Percentiles rank a stretch among this genome's conserved stretches.
phyloP scores from a whole-genome alignment of 2,797 vertebrate genomes.

The Chrysolophus pictus region DNA sequence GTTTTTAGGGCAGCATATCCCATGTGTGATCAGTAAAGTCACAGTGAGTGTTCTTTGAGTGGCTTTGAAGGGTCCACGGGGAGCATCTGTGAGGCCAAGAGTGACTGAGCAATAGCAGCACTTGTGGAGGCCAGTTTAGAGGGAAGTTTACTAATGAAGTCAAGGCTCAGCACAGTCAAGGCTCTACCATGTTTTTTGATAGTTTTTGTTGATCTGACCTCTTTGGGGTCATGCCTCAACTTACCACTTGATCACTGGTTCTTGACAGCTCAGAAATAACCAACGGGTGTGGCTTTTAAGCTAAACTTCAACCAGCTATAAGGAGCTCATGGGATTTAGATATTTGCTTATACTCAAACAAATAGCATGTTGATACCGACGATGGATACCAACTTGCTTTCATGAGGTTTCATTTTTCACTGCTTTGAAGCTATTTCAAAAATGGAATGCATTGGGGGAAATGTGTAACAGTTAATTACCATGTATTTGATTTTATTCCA shows the following conservation, averaged over 20 bases:
- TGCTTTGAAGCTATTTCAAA: background rate
- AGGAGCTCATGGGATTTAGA: background rate
- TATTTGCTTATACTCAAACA: background rate
- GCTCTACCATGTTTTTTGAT: background rate
- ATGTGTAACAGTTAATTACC: background rate
- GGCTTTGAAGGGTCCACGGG: background rate
- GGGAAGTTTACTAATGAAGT: background rate
- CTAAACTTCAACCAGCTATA: background rate
- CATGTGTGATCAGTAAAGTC: fast-evolving
- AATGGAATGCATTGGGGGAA: background rate
- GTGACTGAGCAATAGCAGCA: fast-evolving
- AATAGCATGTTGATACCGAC: background rate
- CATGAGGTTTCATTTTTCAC: background rate
- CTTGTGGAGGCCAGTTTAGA: background rate
- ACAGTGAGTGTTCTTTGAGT: background rate
- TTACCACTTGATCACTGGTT: background rate
- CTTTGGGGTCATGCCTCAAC: background rate
- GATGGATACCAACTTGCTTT: background rate
- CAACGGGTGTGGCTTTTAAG: background rate
- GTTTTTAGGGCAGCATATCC: background rate
- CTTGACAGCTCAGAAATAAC: background rate
- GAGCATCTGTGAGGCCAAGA: background rate
- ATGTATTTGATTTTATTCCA: background rate
- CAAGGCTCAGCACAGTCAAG: background rate
- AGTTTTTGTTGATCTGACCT: background rate